Percentiles rank a stretch among this genome's conserved stretches.
phyloP scores from a whole-genome alignment of 2,888 invertebrate genomes.

The Dorcus hopei region DNA sequence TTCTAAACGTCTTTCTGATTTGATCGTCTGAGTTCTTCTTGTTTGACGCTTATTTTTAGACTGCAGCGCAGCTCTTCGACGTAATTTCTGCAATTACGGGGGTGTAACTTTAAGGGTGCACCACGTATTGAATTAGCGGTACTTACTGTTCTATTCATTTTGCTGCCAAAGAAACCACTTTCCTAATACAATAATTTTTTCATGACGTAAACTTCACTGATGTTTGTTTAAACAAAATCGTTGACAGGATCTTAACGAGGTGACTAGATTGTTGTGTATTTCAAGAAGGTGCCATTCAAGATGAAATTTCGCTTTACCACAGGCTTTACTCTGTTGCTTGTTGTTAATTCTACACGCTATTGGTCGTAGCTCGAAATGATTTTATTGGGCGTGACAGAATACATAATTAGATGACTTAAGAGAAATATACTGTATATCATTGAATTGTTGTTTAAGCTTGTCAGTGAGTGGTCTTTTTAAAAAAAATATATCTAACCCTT shows the following conservation, averaged over 20 bases:
- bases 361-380: no score
- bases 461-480: no score
- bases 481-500: no score
- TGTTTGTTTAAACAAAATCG: background rate
- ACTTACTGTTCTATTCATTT: conserved; percentile 1
- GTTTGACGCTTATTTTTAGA: background rate
- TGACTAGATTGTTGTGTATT: no score
- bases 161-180: background rate
- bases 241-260: background rate
- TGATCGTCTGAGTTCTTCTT: background rate
- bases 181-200: background rate
- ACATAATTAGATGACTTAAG: no score
- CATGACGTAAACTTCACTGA: background rate
- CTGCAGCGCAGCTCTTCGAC: background rate
- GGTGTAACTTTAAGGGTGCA: background rate
- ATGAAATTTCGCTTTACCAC: no score
- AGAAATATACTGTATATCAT: no score
- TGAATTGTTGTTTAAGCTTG: no score
- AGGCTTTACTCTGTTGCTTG: no score
- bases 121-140: background rate
- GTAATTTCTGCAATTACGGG: background rate
- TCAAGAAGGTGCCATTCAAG: no score
- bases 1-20: background rate
- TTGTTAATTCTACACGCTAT: no score
- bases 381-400: no score